A percentile compares a stretch with the other conserved stretches of the same genome.
These are phyloP conservation scores for Actenoides lindsayi DNA, from an alignment of 2,113 vertebrate species.

Conservation along the genomic window DNA sequence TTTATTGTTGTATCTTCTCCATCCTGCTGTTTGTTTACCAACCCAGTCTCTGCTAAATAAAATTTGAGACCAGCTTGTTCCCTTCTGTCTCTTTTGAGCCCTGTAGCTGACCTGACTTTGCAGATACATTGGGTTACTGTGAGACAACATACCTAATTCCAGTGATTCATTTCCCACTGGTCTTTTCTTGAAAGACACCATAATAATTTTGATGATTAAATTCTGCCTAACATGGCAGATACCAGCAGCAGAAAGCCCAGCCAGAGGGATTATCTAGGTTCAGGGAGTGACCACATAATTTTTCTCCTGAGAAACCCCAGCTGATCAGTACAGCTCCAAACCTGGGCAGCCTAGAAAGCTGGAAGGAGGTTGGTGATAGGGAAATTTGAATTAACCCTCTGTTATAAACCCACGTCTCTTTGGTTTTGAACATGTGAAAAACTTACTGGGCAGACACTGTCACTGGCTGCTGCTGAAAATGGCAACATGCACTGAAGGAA, in stretches of 20 bases:
- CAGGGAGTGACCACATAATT: slow-evolving; percentile 20
- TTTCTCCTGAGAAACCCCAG: not conserved
- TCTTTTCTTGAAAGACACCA: not conserved
- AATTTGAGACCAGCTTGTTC: not conserved
- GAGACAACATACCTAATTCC: not conserved
- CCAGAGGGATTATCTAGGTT: slow-evolving; percentile 31
- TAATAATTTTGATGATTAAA: not conserved
- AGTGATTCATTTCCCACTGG: not conserved
- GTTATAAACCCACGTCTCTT: not conserved
- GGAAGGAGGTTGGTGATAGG: not conserved
- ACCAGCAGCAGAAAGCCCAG: not conserved
- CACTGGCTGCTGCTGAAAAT: not conserved
- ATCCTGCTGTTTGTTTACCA: not conserved
- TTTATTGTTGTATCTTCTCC: not conserved
- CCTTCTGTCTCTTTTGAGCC: not conserved
- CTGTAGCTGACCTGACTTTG: not conserved
- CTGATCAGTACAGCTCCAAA: not conserved
- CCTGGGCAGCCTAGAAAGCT: not conserved
- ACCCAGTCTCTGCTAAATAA: not conserved
- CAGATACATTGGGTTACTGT: not conserved
- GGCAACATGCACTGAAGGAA: not conserved
- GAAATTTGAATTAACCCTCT: not conserved
- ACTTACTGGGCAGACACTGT: not conserved
- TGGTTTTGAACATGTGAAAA: not conserved
- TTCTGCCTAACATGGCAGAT: not conserved